Evolutionary conservation across 2,888 invertebrate genomes (phyloP).

Genomic region (Chromoteleia sp.): DNA sequence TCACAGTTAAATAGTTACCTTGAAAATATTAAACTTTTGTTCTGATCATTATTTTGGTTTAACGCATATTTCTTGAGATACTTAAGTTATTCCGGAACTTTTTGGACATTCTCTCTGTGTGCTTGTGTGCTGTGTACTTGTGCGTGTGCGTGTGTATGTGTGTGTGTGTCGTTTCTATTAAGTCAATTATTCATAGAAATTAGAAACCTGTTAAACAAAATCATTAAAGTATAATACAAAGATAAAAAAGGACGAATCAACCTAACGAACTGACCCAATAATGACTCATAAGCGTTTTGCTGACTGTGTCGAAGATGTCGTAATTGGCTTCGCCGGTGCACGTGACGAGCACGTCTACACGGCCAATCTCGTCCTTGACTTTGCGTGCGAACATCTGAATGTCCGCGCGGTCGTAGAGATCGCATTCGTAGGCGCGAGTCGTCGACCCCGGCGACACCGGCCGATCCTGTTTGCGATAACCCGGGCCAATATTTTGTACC

Average conservation of each 20-base stretch:
- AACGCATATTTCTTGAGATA: too few species aligned
- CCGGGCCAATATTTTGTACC: conserved; percentile 70
- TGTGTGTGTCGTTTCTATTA: too few species aligned
- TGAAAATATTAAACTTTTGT: too few species aligned
- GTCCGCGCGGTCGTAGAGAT: conserved; percentile 76
- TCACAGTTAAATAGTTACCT: too few species aligned
- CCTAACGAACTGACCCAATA: conserved; percentile 80
- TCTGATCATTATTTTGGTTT: too few species aligned
- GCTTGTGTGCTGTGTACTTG: too few species aligned
- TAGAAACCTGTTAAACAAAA: too few species aligned
- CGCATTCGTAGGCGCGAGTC: conserved; percentile 76
- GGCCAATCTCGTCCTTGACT: conserved; percentile 78
- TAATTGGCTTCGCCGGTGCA: conserved; percentile 75
- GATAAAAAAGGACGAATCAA: not conserved
- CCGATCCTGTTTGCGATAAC: conserved; percentile 71
- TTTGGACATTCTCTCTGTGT: too few species aligned
- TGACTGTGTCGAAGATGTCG: conserved; percentile 78
- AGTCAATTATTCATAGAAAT: too few species aligned
- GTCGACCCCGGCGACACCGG: conserved; percentile 30
- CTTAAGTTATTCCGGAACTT: too few species aligned
- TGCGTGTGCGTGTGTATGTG: too few species aligned
- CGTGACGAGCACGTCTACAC: conserved; percentile 80
- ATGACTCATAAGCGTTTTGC: conserved; percentile 80
- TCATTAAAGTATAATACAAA: too few species aligned
- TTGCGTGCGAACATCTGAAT: conserved; percentile 75